These are phyloP conservation scores for Cloeon dipterum DNA, from an alignment of 2,888 invertebrate genomes.

Conservation along the genomic window DNA sequence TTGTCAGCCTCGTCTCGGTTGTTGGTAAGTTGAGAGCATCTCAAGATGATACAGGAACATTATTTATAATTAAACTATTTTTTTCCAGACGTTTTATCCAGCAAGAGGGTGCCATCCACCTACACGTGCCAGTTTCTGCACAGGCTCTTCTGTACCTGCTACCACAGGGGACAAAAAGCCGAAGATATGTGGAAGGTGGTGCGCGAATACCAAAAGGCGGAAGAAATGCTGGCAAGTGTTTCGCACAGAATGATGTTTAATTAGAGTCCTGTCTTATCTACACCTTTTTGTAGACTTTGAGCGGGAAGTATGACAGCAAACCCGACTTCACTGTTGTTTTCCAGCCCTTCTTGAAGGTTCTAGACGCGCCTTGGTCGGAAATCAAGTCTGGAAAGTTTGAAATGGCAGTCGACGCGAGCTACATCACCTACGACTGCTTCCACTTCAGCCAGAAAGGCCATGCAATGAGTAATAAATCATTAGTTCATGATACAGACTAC, in stretches of 20 bases:
- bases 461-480: constrained; percentile 44
- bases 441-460: constrained; percentile 64
- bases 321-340: constrained; percentile 47
- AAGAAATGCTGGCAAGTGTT: constrained; percentile 34
- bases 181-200: constrained; percentile 33
- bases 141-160: constrained; percentile 46
- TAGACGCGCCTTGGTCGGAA: constrained; percentile 28
- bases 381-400: constrained; percentile 12
- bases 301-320: constrained; percentile 37
- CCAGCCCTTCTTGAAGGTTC: constrained; percentile 46
- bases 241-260: no score
- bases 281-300: constrained; percentile 24
- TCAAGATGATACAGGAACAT: no score
- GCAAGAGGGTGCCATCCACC: constrained; percentile 33
- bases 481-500: no score
- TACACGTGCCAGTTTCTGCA: constrained; percentile 48
- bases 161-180: constrained; percentile 33
- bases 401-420: constrained; percentile 40
- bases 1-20: constrained; percentile 45
- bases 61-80: no score
- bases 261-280: no score
- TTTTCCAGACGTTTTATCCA: constrained; percentile 43
- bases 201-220: constrained; percentile 38
- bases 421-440: constrained; percentile 53
- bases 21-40: constrained; percentile 34